Percentiles rank a stretch among this genome's conserved stretches.
Conservation (phyloP, 2,797 vertebrate species). For the Pogonophryne albipinna region DNA sequence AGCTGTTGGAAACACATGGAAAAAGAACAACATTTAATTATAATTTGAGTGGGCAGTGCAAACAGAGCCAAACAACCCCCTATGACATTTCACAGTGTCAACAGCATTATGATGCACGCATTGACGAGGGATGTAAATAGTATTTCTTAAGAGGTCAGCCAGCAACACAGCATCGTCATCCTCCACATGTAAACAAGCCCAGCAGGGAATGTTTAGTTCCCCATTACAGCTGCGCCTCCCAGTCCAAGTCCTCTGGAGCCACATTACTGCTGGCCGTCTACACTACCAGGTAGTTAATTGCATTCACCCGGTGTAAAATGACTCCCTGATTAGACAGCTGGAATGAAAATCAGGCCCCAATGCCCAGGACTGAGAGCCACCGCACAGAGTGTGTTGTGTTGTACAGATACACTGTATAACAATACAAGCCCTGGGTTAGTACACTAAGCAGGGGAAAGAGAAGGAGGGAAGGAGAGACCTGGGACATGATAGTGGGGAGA, state of each 20-base stretch:
- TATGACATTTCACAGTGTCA: constrained; percentile 46
- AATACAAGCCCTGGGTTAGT: constrained; percentile 39
- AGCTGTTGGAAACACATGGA: constrained; percentile 19
- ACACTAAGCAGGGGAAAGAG: constrained; percentile 23
- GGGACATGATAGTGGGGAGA: constrained; percentile 15
- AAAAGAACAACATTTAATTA: constrained; percentile 9
- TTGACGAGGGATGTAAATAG: constrained; percentile 44
- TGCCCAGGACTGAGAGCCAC: constrained; percentile 44
- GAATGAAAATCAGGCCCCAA: constrained; percentile 55
- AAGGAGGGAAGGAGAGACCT: constrained; percentile 15
- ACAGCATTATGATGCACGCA: constrained; percentile 26
- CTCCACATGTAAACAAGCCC: constrained; percentile 57
- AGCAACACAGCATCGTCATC: constrained; percentile 26
- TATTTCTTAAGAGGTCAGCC: constrained; percentile 45
- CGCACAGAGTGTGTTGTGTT: constrained; percentile 27
- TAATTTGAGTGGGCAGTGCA: constrained; percentile 42
- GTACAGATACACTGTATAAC: constrained; percentile 38
- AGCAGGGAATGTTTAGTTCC: constrained; percentile 44
- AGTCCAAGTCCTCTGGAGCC: constrained; percentile 43
- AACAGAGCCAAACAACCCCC: constrained; percentile 42
- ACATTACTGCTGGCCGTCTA: constrained; percentile 42
- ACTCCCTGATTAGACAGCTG: constrained; percentile 60
- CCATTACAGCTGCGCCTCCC: constrained; percentile 42
- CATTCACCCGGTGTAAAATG: constrained; percentile 67
- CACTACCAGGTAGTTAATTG: constrained; percentile 63